Evolutionary conservation across 2,888 invertebrate genomes (phyloP).

Genomic region (Drosophila birchii): DNA sequence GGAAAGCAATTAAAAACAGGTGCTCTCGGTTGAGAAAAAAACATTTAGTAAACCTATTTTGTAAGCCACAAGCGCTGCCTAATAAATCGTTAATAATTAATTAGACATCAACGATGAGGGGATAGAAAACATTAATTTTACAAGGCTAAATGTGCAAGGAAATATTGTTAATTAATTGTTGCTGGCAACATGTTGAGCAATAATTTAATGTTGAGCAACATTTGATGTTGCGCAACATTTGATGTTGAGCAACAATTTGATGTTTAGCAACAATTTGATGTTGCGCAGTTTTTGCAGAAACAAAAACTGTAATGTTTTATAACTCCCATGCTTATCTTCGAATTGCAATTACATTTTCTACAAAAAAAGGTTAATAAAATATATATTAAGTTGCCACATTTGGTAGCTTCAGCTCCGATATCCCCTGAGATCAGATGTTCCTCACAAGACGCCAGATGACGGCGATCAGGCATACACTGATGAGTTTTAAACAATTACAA

Average conservation of each 20-base stretch:
- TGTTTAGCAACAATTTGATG: not conserved
- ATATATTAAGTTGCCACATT: not conserved
- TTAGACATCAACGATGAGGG: not conserved
- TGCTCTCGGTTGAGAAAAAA: slow-evolving; percentile 42
- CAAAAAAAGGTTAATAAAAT: not conserved
- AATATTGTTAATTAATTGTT: not conserved
- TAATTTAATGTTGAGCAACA: not conserved
- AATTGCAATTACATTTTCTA: no score
- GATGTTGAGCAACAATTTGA: not conserved
- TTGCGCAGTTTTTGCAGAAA: not conserved
- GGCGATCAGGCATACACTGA: no score
- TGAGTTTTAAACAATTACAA: not conserved
- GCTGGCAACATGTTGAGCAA: not conserved
- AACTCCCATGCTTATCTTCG: no score
- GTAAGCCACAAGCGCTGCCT: slow-evolving; percentile 6
- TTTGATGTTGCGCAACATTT: not conserved
- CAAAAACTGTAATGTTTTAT: not conserved
- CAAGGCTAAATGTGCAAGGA: not conserved
- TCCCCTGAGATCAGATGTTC: not conserved
- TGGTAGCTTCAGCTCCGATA: no score
- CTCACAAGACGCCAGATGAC: not conserved
- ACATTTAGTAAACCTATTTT: not conserved
- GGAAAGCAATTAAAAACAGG: slow-evolving; percentile 65
- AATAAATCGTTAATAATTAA: not conserved
- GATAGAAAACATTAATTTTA: not conserved